Evolutionary conservation across 1,140 invertebrate species (phyloP), one percentile per base, ranked within the genome.

Genomic region (Cylas formicarius): DNA sequence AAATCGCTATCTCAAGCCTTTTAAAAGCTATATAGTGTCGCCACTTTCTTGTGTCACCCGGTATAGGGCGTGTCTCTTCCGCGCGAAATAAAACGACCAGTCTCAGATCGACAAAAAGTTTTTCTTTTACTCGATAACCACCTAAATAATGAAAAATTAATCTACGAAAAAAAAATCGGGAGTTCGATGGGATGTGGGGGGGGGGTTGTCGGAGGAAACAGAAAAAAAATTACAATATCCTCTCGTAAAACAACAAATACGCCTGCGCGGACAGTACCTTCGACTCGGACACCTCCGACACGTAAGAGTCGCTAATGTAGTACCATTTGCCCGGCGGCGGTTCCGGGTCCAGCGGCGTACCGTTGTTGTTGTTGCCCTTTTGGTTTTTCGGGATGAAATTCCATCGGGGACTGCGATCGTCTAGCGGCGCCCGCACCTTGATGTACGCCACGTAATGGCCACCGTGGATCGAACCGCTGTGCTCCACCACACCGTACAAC

Each of bases 381-480:
- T 70, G 74, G 42, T 74, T 72, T 41, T 72, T 70, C 1, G 79
- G 77, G 50, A 85, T 56, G 62, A 84, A 84, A 36, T 75, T 72
- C 78, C 81, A 82, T 2, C 80, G 69, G 3, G 73, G 72, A 55
- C 82, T 79, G 8, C 74, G 70, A 2, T 68, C 57, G 20, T 69
- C 65, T 20, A 83, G 58, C 5, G 72, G 69, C 5, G 70, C 53
- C 23, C 79, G 68, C 52, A 87, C 83, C 69, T 89, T 89, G 1
- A 90, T 86, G 61, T 93, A 98, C 5, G 93, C 90, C n/a, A 92
- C 85, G 62, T 98, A 98, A 68, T 98, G 95, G 3, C 94, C 95
- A 33, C 87, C 84, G 55, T 84, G 81, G 49, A 96, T 77, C 10
- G 81, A 80, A 2, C 95, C 95, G 43, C 81, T 85, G 61, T 99